Percentiles rank a stretch among this genome's conserved stretches.
Conservation (phyloP, 2,888 invertebrate species). For the Scaptodrosophila latifasciaeformis region DNA sequence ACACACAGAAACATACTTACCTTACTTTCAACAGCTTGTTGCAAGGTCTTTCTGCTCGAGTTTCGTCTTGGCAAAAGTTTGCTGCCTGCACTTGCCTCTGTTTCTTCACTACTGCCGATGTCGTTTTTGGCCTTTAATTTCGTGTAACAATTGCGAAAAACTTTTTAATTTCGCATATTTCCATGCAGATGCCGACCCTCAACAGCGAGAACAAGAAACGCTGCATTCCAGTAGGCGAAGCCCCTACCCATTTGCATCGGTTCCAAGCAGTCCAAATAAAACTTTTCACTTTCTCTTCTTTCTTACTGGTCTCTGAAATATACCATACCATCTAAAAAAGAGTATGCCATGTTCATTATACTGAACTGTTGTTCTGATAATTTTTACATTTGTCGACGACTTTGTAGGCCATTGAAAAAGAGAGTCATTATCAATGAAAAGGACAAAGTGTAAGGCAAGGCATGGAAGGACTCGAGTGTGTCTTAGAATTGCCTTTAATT, state of each 20-base stretch:
- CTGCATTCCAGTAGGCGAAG: too few relatives aligned
- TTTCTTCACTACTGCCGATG: too few relatives aligned
- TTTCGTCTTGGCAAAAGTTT: conserved; percentile 19
- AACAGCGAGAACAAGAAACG: too few relatives aligned
- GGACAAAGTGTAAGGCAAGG: not conserved
- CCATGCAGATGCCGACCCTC: not conserved
- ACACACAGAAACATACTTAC: conserved; percentile 1
- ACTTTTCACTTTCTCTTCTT: too few relatives aligned
- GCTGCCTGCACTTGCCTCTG: not conserved
- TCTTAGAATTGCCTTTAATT: too few relatives aligned
- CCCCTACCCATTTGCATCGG: too few relatives aligned
- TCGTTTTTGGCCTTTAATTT: conserved; percentile 49
- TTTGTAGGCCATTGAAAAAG: not conserved
- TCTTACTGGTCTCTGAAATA: too few relatives aligned
- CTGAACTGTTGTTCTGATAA: too few relatives aligned
- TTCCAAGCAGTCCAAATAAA: too few relatives aligned
- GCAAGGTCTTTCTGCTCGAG: conserved; percentile 33
- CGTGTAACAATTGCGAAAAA: conserved; percentile 39
- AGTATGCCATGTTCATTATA: too few relatives aligned
- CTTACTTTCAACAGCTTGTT: conserved; percentile 8
- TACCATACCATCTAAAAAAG: too few relatives aligned
- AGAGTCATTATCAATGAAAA: not conserved
- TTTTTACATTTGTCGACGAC: not conserved
- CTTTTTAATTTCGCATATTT: conserved; percentile 26
- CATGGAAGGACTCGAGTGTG: not conserved